Evolutionary conservation across 1,140 invertebrate genomes (phyloP).

Genomic region (Ceratina japonica): DNA sequence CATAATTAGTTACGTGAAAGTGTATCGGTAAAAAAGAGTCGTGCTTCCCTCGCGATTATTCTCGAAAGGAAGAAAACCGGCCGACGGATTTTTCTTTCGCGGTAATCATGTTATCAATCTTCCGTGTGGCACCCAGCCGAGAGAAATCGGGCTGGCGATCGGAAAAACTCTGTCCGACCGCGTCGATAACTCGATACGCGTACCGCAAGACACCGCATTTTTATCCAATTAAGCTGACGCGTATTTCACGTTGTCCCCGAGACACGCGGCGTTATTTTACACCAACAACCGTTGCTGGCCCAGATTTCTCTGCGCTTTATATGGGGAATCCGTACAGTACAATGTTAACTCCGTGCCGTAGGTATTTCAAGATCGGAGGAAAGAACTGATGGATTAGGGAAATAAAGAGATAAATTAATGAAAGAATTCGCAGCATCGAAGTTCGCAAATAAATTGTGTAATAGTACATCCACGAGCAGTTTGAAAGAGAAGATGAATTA

Average conservation of each 20-base stretch:
- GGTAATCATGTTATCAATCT: conserved; percentile 49
- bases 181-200: conserved; percentile 12
- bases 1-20: conserved; percentile 49
- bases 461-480: too few species aligned
- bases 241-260: conserved; percentile 21
- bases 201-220: background rate
- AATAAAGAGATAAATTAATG: too few species aligned
- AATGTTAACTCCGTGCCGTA: conserved; percentile 1
- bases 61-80: background rate
- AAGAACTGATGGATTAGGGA: too few species aligned
- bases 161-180: conserved; percentile 27
- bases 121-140: conserved; percentile 13
- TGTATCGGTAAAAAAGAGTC: conserved; percentile 24
- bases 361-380: background rate
- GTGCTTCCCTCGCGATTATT: background rate
- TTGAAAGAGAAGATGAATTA: too few species aligned
- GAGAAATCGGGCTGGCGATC: conserved; percentile 33
- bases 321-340: conserved; percentile 30
- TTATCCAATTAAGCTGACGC: conserved; percentile 49
- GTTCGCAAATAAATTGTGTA: too few species aligned
- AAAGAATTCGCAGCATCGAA: too few species aligned
- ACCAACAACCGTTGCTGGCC: background rate
- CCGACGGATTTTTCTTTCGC: background rate
- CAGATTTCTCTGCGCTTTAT: conserved; percentile 45
- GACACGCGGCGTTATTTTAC: conserved; percentile 30